Base-by-base conservation (phyloP, 2,797 vertebrate species). In the Pterois miles region DNA sequence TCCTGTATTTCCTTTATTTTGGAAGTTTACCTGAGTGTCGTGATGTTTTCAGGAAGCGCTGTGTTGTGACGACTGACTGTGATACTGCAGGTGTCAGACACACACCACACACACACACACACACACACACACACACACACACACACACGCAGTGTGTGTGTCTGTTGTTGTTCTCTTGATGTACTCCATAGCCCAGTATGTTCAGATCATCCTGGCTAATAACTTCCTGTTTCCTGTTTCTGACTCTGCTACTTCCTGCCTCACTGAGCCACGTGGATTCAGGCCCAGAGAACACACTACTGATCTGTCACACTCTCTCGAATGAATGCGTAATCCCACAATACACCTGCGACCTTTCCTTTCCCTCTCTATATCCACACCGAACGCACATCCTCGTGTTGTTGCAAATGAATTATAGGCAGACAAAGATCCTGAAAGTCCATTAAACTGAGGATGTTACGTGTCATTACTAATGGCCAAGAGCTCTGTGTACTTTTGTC, bases 161-260 rank as follows among this genome's bases (percentile, higher is more conserved):
- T 80, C 34, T 86, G 87, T 90, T 92, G 91, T 90, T 90, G 83
- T 93, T 88, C 72, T 82, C 87, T 93, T 92, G 89, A 94, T 93
- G 91, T 92, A 94, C 91, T 94, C 89, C 76, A 79, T 75, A 92
- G 89, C 86, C 80, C 93, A 92, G 81, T 75, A 75, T 88, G 87
- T 85, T 93, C 90, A 94, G 89, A 92, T 94, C 92, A 92, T 89
- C 87, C 91, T 80, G 78, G 91, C 93, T 93, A 93, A 95, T 93
- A 92, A 94, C 89, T 95, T 95, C 94, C 94, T 92, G 84, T 91
- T 93, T 95, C 94, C 94, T 93, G 93, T 90, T 90, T 89, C 91
- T 84, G 82, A 84, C 86, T 92, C 87, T 76, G 89, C 87, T 84
- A 74, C 88, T 90, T 94, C 93, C 92, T 90, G 90, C 5, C 56